Conservation (phyloP, 2,113 vertebrate species). For the Rhinoderma darwinii region DNA sequence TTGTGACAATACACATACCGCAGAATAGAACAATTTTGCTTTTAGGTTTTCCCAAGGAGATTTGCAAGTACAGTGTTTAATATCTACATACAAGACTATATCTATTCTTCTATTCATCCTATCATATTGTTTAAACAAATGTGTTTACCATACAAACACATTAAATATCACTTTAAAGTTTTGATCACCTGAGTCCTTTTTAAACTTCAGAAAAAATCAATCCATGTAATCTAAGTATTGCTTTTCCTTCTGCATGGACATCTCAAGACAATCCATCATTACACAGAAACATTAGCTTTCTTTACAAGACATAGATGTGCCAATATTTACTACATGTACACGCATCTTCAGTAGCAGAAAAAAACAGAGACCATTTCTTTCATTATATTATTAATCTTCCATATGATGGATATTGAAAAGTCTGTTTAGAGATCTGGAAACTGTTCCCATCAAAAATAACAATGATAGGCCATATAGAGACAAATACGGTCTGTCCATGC, state of each 20-base stretch:
- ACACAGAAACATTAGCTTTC: slow-evolving; percentile 3
- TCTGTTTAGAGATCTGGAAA: not conserved
- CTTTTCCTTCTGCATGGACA: not conserved
- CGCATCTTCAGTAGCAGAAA: slow-evolving; percentile 4
- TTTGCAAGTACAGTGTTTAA: not conserved
- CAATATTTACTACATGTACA: not conserved
- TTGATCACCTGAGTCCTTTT: not conserved
- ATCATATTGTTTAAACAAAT: not conserved
- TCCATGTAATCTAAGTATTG: slow-evolving; percentile 14
- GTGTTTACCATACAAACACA: not conserved
- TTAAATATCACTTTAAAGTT: slow-evolving; percentile 12
- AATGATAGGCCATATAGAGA: not conserved
- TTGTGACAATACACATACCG: not conserved
- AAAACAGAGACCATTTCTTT: not conserved
- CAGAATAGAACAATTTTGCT: not conserved
- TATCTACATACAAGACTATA: not conserved
- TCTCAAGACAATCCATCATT: slow-evolving; percentile 26
- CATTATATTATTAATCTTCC: not conserved
- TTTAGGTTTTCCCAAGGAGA: too few species aligned
- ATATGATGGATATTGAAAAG: not conserved
- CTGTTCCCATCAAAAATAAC: not conserved
- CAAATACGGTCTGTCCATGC: not conserved
- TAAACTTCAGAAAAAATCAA: slow-evolving; percentile 3
- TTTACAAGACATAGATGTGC: slow-evolving; percentile 9
- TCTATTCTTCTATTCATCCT: not conserved